A percentile compares a stretch with the other conserved stretches of the same genome.
Conservation (phyloP, 2,113 vertebrate species). For the Gadus chalcogrammus region DNA sequence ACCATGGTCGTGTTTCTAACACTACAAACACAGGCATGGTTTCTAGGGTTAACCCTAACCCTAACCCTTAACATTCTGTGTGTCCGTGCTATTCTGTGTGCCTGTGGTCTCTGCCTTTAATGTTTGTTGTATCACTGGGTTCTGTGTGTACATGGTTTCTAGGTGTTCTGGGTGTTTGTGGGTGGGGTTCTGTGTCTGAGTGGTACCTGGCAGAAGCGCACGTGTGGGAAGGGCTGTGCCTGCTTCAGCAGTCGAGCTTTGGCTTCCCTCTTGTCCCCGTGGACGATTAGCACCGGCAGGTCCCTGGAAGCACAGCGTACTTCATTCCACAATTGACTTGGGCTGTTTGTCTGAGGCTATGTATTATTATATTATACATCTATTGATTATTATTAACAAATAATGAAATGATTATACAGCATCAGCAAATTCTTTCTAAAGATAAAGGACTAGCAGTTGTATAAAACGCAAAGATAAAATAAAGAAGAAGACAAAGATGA, state of each 20-base stretch:
- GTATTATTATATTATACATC: too few relatives aligned
- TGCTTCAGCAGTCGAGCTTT: conserved; percentile 84
- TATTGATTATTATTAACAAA: background rate
- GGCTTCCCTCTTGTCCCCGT: conserved; percentile 92
- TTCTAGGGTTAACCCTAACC: too few relatives aligned
- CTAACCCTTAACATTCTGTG: background rate
- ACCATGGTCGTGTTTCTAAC: too few relatives aligned
- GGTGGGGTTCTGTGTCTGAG: background rate
- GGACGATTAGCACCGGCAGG: conserved; percentile 86
- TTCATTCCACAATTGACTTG: background rate
- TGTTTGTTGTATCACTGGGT: background rate
- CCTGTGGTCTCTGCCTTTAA: background rate
- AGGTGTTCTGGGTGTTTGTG: background rate
- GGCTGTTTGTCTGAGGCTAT: background rate
- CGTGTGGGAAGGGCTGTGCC: conserved; percentile 81
- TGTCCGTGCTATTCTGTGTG: background rate
- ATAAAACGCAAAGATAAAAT: background rate
- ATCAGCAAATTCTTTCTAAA: background rate
- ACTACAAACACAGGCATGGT: too few relatives aligned
- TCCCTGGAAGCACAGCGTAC: conserved; percentile 68
- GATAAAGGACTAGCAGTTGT: background rate
- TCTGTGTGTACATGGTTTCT: background rate
- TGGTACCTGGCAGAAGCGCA: conserved; percentile 90
- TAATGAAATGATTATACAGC: background rate
- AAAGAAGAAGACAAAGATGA: background rate